Conservation (phyloP, 2,888 invertebrate genomes). For the Lottia scabra region DNA sequence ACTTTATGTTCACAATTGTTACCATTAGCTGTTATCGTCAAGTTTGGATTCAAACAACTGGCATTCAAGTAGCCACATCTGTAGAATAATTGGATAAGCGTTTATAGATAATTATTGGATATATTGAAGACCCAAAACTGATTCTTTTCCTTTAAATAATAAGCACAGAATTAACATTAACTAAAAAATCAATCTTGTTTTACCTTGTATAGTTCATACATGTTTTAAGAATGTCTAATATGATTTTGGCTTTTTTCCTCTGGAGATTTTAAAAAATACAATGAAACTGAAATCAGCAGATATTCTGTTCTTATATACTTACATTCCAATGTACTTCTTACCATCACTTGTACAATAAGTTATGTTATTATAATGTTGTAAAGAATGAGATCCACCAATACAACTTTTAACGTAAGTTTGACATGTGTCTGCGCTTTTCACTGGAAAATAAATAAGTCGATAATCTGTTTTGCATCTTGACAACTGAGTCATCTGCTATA, state of each 20-base stretch:
- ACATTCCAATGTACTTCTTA: conserved; percentile 13
- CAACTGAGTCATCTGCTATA: too few species aligned
- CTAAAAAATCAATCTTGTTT: too few species aligned
- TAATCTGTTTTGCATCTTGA: too few species aligned
- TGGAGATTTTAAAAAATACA: too few species aligned
- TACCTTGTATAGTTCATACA: too few species aligned
- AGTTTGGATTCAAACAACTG: conserved; percentile 1
- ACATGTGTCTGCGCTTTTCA: neutral
- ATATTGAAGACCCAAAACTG: too few species aligned
- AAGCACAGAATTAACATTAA: too few species aligned
- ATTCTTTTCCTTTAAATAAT: too few species aligned
- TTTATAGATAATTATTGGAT: neutral
- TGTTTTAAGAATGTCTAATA: too few species aligned
- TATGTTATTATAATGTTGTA: neutral
- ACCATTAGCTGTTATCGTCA: neutral
- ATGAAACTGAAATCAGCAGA: too few species aligned
- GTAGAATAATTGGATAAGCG: neutral
- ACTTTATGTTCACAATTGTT: conserved; percentile 8
- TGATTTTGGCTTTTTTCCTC: too few species aligned
- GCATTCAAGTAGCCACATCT: conserved; percentile 11
- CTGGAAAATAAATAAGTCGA: neutral
- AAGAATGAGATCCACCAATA: neutral
- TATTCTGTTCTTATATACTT: too few species aligned
- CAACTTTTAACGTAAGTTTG: neutral
- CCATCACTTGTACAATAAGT: conserved; percentile 13